These are phyloP conservation scores for Spodoptera frugiperda DNA, from an alignment of 1,140 invertebrate genomes.

Conservation along the genomic window DNA sequence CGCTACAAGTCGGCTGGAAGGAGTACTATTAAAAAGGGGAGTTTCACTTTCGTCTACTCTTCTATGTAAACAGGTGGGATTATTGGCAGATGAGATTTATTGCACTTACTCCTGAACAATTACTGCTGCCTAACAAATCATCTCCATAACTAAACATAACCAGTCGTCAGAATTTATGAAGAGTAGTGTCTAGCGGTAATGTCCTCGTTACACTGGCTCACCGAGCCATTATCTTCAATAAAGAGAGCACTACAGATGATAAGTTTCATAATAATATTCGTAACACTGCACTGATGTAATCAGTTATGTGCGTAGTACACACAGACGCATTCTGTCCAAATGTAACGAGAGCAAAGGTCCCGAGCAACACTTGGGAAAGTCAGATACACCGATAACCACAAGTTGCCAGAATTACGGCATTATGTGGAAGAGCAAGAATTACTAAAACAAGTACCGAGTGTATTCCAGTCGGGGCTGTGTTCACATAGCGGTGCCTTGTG, in stretches of 20 bases:
- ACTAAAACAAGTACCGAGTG: not conserved
- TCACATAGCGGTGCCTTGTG: conserved; percentile 9
- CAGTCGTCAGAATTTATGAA: not conserved
- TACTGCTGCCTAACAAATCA: too few species aligned
- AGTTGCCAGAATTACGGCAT: not conserved
- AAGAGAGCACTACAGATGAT: not conserved
- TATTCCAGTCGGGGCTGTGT: conserved; percentile 15
- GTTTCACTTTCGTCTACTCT: too few species aligned
- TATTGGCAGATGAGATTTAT: not conserved
- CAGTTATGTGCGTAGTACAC: too few species aligned
- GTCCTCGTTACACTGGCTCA: too few species aligned
- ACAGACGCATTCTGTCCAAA: not conserved
- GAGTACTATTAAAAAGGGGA: not conserved
- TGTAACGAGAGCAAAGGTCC: conserved; percentile 18
- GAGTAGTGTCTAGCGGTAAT: too few species aligned
- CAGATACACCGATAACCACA: not conserved
- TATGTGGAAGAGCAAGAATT: not conserved
- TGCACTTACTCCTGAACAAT: too few species aligned
- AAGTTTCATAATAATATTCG: conserved; percentile 1
- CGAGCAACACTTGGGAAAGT: not conserved
- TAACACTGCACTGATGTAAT: conserved; percentile 10
- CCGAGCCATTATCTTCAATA: not conserved
- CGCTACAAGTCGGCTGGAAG: conserved; percentile 4
- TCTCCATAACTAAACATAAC: too few species aligned
- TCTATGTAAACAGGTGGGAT: too few species aligned